Base-by-base conservation (phyloP, 2,113 vertebrate species). In the Mustela nigripes region DNA sequence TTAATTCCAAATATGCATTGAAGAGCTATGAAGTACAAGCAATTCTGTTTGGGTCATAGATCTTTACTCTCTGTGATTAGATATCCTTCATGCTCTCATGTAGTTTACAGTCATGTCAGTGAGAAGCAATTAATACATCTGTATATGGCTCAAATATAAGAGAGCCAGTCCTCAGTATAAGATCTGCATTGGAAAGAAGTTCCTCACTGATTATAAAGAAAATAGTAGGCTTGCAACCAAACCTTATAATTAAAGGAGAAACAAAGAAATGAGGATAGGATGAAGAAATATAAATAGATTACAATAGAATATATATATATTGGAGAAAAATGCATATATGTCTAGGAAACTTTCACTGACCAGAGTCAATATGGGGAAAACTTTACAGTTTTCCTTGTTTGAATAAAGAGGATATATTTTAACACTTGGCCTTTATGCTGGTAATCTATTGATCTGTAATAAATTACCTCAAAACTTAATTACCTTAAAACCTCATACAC, bases 221-320 rank as follows among this genome's bases (percentile, higher is more conserved):
- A 62, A 48, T 89, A 10, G 31, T 36, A 91, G 36, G 9, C 69
- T 89, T 90, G 11, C n/a, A 87, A 67, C 31, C 7, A 87, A 24
- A n/a, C 12, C n/a, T 73, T 89, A 48, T 33, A 78, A 78, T 83
- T 91, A 86, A 94, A 95, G 45, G 24, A 45, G 39, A 63, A 87
- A 69, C 28, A 45, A 53, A 50, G 24, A 88, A 15, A 63, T 19
- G 0, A 7, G 28, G 79, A 19, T 7, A 63, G 16, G 18, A 26
- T 94, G 22, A 83, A 87, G 31, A 82, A 90, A 87, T 80, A 1
- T 71, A 56, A 96, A 65, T 71, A 76, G 45, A 86, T 91, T 78
- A 50, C 16, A 78, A 80, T 22, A 58, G n/a, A 65, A 33, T 88
- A 42, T 83, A 48, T 56, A 10, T 90, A n/a, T n/a, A 12, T 90